Percentiles rank a stretch among this genome's conserved stretches.
Evolutionary conservation across 2,888 invertebrate genomes (phyloP).

Genomic region (Neocrepidodera transversa): DNA sequence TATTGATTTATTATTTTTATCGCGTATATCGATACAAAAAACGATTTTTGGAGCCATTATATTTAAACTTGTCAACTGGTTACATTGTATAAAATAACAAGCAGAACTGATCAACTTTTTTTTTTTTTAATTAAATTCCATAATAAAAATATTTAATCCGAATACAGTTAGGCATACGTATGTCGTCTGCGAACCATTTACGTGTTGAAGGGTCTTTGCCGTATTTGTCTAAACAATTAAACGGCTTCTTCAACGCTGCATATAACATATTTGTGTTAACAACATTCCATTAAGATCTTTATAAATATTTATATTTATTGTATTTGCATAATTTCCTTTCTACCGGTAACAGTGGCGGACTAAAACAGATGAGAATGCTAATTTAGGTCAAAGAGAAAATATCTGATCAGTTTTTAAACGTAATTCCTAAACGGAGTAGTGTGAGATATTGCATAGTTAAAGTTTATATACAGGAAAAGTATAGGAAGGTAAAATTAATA

Average conservation of each 20-base stretch:
- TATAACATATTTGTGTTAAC: conserved; percentile 12
- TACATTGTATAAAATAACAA: conserved; percentile 5
- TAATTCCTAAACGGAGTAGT: too few relatives aligned
- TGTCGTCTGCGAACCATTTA: conserved; percentile 11
- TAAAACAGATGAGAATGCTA: too few relatives aligned
- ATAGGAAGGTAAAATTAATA: too few relatives aligned
- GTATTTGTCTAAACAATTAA: conserved; percentile 13
- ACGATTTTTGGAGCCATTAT: too few relatives aligned
- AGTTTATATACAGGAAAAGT: too few relatives aligned
- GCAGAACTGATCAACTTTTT: conserved; percentile 5
- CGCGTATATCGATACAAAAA: too few relatives aligned
- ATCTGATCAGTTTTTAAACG: too few relatives aligned
- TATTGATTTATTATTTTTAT: too few relatives aligned
- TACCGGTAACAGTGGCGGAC: not conserved
- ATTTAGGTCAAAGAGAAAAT: too few relatives aligned
- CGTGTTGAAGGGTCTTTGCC: not conserved
- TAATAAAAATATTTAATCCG: not conserved
- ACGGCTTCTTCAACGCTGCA: conserved; percentile 9
- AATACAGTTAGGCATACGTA: conserved; percentile 4
- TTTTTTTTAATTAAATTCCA: conserved; percentile 1
- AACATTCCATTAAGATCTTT: not conserved
- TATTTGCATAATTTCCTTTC: not conserved
- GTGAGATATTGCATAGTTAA: too few relatives aligned
- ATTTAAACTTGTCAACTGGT: too few relatives aligned
- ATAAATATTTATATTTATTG: conserved; percentile 11